Percentiles rank a stretch among this genome's conserved stretches.
These are phyloP conservation scores for Taurulus bubalis DNA, from an alignment of 2,113 vertebrate species.

Conservation along the genomic window DNA sequence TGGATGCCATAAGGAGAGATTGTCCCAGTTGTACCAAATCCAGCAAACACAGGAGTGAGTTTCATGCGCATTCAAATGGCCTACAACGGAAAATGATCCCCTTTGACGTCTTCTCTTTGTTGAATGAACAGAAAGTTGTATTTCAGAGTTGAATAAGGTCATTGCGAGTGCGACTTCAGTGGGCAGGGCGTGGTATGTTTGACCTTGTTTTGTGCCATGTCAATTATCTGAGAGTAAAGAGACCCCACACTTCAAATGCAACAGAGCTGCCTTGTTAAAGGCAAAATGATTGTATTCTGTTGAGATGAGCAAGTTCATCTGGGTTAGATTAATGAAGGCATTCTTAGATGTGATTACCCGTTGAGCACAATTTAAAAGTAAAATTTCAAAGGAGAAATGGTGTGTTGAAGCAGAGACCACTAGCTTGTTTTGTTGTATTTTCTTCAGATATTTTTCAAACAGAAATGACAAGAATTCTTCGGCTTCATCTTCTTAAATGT, in stretches of 20 bases:
- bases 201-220: conserved; percentile 56
- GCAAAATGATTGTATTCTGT: conserved; percentile 20
- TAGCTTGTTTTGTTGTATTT: neutral
- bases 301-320: conserved; percentile 15
- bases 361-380: conserved; percentile 12
- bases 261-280: conserved; percentile 37
- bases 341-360: neutral
- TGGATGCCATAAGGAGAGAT: conserved; percentile 66
- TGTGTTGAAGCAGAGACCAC: neutral
- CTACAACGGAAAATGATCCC: conserved; percentile 13
- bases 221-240: conserved; percentile 51
- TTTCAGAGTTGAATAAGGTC: conserved; percentile 57
- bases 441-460: neutral
- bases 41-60: conserved; percentile 28
- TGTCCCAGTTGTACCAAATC: conserved; percentile 45
- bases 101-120: conserved; percentile 11
- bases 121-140: conserved; percentile 28
- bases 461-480: neutral
- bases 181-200: conserved; percentile 58
- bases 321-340: conserved; percentile 29
- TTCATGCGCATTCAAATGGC: conserved; percentile 34
- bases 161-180: conserved; percentile 25
- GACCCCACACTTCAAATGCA: conserved; percentile 27
- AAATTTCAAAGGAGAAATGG: neutral
- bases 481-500: neutral